Evolutionary conservation across 2,797 vertebrate species (phyloP), one percentile per base, ranked within the genome.

Genomic region (Tachyglossus aculeatus): DNA sequence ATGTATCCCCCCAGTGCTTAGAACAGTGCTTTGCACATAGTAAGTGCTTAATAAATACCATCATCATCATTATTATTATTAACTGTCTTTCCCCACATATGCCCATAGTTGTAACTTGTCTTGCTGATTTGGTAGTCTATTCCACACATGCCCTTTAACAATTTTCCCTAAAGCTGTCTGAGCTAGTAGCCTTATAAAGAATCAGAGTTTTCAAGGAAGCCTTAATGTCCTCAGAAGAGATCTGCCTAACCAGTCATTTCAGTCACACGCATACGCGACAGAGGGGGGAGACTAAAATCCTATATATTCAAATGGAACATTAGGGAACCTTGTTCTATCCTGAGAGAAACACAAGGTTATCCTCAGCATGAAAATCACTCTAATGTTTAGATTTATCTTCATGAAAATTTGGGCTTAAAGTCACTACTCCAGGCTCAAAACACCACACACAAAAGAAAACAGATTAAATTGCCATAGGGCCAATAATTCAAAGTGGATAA

Each of bases 141-240:
- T 40, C 10, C 47, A 34, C 0, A 18, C 1, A 39, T 1, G 2
- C 27, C 57, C 69, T 36, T 40, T 0, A 15, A 33, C 11, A 2
- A 2, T 24, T 1, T 65, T 69, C 43, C 41, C 38, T 80, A 36
- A 64, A 74, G 19, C 48, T 43, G 71, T 64, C 51, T 71, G 16
- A 58, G n/a, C 25, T 29, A 55, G 31, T 32, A 43, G 7, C 51
- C 22, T 75, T 48, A 53, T 7, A 40, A 40, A 40, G 32, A 62
- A 29, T 1, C 32, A 73, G 15, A 24, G 52, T 75, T 68, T 71
- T 69, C 60, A 50, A 52, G 18, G 12, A 38, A 68, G 32, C 9
- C 34, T 18, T 25, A 11, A 31, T 19, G 22, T 37, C 50, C 48
- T 59, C 32, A 27, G 59, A 77, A 61, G 51, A 50, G 29, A 3